A percentile compares a stretch with the other conserved stretches of the same genome.
phyloP scores from a whole-genome alignment of 37 sponge, comb jelly and placozoan species.

The Eunapius fragilis region DNA sequence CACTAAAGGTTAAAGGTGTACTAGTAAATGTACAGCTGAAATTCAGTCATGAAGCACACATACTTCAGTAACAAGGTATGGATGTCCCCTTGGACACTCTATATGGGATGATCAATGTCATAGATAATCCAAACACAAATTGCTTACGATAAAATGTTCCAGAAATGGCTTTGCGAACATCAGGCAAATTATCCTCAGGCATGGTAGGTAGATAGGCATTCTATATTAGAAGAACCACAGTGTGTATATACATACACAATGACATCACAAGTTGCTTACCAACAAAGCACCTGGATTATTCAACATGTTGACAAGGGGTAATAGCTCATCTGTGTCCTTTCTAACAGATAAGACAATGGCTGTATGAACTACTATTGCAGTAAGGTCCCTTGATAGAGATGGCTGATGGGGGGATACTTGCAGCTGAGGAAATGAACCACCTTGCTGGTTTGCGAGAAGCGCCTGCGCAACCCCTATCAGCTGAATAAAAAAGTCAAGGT shows the following conservation, averaged over 20 bases:
- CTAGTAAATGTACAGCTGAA: neutral
- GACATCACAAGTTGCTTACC: constrained; percentile 2
- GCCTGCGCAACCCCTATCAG: constrained; percentile 19
- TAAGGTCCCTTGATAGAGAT: constrained; percentile 9
- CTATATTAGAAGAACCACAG: constrained; percentile 1
- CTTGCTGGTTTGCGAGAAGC: constrained; percentile 49
- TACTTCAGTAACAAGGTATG: constrained; percentile 69
- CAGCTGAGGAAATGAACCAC: constrained; percentile 41
- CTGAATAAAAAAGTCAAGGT: neutral
- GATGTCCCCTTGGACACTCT: constrained; percentile 81
- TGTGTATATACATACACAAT: neutral
- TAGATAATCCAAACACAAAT: neutral
- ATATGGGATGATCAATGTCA: neutral
- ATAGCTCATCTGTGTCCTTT: constrained; percentile 9
- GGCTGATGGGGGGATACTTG: constrained; percentile 13
- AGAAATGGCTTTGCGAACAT: constrained; percentile 32
- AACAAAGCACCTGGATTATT: constrained; percentile 35
- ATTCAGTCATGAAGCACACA: constrained; percentile 3
- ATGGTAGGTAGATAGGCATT: constrained; percentile 68
- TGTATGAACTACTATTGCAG: constrained; percentile 53
- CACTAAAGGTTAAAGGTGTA: constrained; percentile 35
- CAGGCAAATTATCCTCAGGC: constrained; percentile 59
- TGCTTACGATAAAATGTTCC: constrained; percentile 52
- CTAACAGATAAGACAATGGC: constrained; percentile 28
- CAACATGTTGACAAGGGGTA: constrained; percentile 50